Conservation (phyloP, 2,888 invertebrate genomes). For the Taphrorychus bicolor region DNA sequence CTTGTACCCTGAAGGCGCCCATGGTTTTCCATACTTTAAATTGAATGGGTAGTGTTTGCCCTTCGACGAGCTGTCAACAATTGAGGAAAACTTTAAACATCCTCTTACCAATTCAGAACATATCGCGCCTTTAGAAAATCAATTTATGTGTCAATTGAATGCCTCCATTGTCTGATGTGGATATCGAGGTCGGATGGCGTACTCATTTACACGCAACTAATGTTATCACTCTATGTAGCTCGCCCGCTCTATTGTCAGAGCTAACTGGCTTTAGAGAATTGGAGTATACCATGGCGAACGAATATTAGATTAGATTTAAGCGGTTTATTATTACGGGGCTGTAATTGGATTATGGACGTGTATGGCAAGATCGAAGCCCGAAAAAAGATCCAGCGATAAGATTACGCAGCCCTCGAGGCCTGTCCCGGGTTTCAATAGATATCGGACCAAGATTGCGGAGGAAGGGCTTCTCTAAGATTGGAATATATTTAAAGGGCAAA, state of each 20-base stretch:
- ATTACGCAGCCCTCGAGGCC: constrained; percentile 13
- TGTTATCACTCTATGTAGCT: constrained; percentile 20
- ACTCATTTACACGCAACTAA: constrained; percentile 28
- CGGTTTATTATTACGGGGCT: background rate
- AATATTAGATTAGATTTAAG: constrained; percentile 1
- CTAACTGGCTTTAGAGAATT: constrained; percentile 2
- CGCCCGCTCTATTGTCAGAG: constrained; percentile 7
- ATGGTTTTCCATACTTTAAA: too few relatives aligned
- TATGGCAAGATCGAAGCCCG: background rate
- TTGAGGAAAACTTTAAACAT: background rate
- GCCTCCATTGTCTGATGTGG: constrained; percentile 26
- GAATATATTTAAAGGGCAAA: constrained; percentile 25
- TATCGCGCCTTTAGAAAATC: constrained; percentile 10
- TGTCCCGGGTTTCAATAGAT: constrained; percentile 3
- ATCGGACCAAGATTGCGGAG: constrained; percentile 14
- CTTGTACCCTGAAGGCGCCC: too few relatives aligned
- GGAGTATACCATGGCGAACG: background rate
- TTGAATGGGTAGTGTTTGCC: too few relatives aligned
- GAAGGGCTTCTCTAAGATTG: constrained; percentile 15
- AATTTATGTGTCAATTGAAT: constrained; percentile 36
- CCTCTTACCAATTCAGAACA: background rate
- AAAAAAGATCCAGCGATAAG: constrained; percentile 13
- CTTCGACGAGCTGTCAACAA: background rate
- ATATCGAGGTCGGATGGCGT: background rate
- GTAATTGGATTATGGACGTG: background rate